Percentiles rank a stretch among this genome's conserved stretches.
phyloP scores from a whole-genome alignment of 2,113 vertebrate genomes.

The Formicarius rufipectus region DNA sequence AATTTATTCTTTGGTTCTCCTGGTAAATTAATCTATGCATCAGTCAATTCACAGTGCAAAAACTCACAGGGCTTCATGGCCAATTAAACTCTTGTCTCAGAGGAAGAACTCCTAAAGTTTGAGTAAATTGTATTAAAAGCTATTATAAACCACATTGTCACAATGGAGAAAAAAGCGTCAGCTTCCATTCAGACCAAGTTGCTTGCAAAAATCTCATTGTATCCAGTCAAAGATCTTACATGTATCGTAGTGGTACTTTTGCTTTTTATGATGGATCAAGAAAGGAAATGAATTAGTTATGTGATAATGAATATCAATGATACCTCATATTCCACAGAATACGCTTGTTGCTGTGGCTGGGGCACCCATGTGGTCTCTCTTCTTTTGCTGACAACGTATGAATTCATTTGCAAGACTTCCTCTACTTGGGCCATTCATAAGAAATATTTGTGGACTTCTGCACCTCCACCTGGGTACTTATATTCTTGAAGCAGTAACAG shows the following conservation, averaged over 20 bases:
- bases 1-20: neutral
- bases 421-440: neutral
- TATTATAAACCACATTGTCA: neutral
- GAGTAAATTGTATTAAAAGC: neutral
- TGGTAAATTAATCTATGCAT: slow-evolving; percentile 1
- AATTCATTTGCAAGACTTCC: neutral
- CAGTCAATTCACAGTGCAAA: neutral
- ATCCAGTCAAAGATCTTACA: neutral
- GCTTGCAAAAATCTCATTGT: neutral
- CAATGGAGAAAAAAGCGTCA: neutral
- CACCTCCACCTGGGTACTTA: neutral
- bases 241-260: neutral
- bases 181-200: neutral
- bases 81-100: neutral
- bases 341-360: neutral
- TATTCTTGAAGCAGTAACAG: neutral
- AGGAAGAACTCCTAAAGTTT: neutral
- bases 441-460: neutral
- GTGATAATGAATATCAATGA: neutral
- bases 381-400: neutral
- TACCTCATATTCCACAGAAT: neutral
- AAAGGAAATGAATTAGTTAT: neutral
- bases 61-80: neutral
- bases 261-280: neutral
- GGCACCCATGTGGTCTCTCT: neutral